Evolutionary conservation across 2,888 invertebrate species (phyloP).

Genomic region (Tipula lateralis): DNA sequence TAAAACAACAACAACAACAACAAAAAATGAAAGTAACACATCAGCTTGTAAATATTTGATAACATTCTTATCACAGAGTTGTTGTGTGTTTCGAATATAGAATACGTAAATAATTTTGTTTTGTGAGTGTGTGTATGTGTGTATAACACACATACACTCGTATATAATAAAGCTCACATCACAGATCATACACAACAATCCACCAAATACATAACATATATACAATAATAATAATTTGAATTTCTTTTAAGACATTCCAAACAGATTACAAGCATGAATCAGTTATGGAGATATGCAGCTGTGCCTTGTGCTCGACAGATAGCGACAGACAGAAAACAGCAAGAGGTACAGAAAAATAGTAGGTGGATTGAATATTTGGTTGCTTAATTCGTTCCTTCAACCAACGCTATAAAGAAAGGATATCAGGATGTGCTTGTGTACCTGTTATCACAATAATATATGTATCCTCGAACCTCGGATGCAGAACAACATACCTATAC

Average conservation of each 20-base stretch:
- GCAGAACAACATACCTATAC: not conserved
- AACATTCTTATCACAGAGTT: not conserved
- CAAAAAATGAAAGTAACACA: not conserved
- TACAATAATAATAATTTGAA: not conserved
- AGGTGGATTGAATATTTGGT: not conserved
- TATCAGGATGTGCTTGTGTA: not conserved
- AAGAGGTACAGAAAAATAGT: not conserved
- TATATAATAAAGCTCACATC: too few species aligned
- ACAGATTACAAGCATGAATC: not conserved
- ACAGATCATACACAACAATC: too few species aligned
- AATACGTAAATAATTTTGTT: not conserved
- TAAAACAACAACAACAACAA: too few species aligned
- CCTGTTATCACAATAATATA: not conserved
- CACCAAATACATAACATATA: not conserved
- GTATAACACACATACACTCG: too few species aligned
- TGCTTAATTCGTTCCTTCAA: not conserved
- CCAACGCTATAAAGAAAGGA: not conserved
- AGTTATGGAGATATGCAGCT: not conserved
- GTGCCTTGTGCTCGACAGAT: not conserved
- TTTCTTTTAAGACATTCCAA: not conserved
- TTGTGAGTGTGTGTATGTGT: too few species aligned
- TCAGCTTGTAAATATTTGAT: not conserved
- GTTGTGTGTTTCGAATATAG: not conserved
- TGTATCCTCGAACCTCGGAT: not conserved
- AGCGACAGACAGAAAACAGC: not conserved